phyloP scores from a whole-genome alignment of 1,140 invertebrate genomes.

The Lineus longissimus region DNA sequence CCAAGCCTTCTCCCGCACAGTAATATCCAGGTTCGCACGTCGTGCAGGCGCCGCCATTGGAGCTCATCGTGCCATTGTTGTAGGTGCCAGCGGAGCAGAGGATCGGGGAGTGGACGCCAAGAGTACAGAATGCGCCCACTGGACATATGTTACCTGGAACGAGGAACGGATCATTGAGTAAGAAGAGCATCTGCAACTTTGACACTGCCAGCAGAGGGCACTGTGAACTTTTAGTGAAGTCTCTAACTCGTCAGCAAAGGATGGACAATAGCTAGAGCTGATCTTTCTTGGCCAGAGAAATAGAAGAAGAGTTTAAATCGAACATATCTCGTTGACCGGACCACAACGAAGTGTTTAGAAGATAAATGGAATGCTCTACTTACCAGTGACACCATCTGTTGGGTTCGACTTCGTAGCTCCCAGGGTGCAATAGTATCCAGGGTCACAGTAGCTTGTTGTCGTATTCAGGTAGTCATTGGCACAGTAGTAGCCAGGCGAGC shows the following conservation, averaged over 20 bases:
- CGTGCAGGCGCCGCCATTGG: conserved; percentile 31
- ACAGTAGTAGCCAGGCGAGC: conserved; percentile 40
- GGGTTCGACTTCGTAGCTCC: conserved; percentile 37
- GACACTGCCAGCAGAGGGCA: too few relatives aligned
- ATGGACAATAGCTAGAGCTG: too few relatives aligned
- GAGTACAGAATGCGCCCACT: conserved; percentile 37
- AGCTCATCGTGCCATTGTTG: conserved; percentile 42
- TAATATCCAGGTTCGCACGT: conserved; percentile 37
- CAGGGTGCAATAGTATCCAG: conserved; percentile 40
- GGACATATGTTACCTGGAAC: conserved; percentile 47
- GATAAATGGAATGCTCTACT: too few relatives aligned
- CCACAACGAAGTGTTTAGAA: too few relatives aligned
- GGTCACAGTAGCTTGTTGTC: conserved; percentile 31
- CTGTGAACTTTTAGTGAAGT: not conserved
- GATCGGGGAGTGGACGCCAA: conserved; percentile 29
- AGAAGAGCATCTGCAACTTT: too few relatives aligned
- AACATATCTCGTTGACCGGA: too few relatives aligned
- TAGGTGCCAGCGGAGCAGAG: conserved; percentile 37
- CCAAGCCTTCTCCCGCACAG: conserved; percentile 37
- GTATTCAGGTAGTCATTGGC: conserved; percentile 28
- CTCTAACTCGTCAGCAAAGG: too few relatives aligned
- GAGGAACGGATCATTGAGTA: not conserved
- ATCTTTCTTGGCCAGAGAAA: too few relatives aligned
- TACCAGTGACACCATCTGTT: conserved; percentile 45
- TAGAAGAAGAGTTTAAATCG: too few relatives aligned